Evolutionary conservation across 2,113 vertebrate genomes (phyloP).

Genomic region (Takifugu bimaculatus): DNA sequence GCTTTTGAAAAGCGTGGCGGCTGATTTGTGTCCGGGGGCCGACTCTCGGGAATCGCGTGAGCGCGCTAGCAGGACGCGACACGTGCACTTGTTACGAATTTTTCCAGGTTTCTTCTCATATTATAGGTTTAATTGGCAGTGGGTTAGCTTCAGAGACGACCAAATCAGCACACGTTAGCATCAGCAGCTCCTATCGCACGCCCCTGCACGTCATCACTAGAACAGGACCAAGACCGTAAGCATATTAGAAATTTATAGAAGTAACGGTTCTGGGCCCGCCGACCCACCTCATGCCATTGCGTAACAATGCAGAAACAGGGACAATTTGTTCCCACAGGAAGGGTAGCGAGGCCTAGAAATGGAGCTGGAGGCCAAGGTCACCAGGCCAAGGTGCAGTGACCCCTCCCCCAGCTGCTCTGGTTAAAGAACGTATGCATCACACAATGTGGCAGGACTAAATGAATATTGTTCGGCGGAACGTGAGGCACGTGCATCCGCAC

Average conservation of each 20-base stretch:
- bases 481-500: constrained; percentile 30
- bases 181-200: too few species aligned
- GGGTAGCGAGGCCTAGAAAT: too few species aligned
- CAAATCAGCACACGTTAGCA: not conserved
- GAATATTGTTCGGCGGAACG: not conserved
- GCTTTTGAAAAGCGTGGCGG: constrained; percentile 47
- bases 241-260: too few species aligned
- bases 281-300: too few species aligned
- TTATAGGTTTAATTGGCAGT: not conserved
- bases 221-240: too few species aligned
- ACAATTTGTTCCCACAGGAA: too few species aligned
- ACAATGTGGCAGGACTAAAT: constrained; percentile 6
- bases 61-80: not conserved
- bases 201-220: too few species aligned
- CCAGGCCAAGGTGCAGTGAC: not conserved
- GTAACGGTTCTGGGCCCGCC: too few species aligned
- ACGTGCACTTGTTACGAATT: not conserved
- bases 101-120: not conserved
- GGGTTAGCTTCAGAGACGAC: not conserved
- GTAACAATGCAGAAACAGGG: too few species aligned
- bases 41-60: constrained; percentile 12
- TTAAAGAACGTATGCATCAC: not conserved
- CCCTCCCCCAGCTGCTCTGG: too few species aligned
- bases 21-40: constrained; percentile 43
- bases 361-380: too few species aligned